These are phyloP conservation scores for Poeciliopsis occidentalis DNA, from an alignment of 2,113 vertebrate genomes.

Conservation along the genomic window DNA sequence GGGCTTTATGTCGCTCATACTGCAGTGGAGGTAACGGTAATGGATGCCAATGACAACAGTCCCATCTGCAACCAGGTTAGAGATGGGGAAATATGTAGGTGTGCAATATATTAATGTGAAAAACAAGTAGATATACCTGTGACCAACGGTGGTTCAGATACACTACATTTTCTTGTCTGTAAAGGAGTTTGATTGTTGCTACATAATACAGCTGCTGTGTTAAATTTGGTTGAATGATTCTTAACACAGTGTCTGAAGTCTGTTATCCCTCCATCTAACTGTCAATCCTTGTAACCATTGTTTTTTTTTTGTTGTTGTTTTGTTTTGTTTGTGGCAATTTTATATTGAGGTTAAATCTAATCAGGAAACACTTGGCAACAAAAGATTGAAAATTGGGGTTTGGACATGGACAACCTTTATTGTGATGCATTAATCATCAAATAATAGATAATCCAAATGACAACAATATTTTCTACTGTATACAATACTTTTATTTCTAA, in stretches of 20 bases:
- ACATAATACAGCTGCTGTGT: neutral
- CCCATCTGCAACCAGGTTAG: slow-evolving; percentile 95
- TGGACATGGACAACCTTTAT: neutral
- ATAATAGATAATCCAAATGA: neutral
- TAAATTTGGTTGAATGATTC: neutral
- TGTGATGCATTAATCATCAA: neutral
- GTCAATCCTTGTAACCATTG: too few relatives aligned
- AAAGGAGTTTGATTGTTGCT: neutral
- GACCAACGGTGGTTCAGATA: neutral
- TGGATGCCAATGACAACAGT: slow-evolving; percentile 94
- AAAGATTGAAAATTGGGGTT: too few relatives aligned
- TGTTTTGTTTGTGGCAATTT: neutral
- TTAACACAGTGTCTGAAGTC: neutral
- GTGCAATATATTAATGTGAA: slow-evolving; percentile 1
- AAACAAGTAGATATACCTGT: slow-evolving; percentile 5
- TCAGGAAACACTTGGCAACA: too few relatives aligned
- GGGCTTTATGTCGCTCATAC: slow-evolving; percentile 91
- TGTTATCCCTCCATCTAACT: neutral
- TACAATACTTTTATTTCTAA: neutral
- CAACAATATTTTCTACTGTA: neutral
- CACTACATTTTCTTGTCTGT: too few relatives aligned
- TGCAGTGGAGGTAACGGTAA: slow-evolving; percentile 89
- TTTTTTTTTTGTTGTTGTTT: too few relatives aligned
- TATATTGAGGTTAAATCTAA: neutral
- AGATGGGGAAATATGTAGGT: slow-evolving; percentile 9